Evolutionary conservation across 2,797 vertebrate genomes (phyloP), one percentile per base, ranked within the genome.

Genomic region (Cryptoblepharus egeriae): DNA sequence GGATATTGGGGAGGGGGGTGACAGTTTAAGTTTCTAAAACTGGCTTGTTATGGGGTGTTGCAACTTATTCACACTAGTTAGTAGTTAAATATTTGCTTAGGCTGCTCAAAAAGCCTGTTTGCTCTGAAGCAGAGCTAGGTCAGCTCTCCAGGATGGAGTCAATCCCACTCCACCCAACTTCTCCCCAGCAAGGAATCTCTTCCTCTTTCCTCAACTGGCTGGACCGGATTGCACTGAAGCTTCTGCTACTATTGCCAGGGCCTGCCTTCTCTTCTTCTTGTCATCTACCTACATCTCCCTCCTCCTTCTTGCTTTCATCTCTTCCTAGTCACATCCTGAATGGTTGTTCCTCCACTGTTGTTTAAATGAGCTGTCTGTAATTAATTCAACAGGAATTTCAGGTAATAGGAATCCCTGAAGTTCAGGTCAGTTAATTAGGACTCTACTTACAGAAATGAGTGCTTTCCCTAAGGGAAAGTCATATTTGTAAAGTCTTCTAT

Each of bases 151-250:
- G 64, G 49, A 86, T 37, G 63, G 61, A 86, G 72, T 88, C 90
- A n/a, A 57, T 78, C 68, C 39, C 85, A 86, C 91, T 88, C 90
- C 88, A 90, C 91, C 91, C 89, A 35, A 73, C 58, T 82, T 90
- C 86, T 88, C 68, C 90, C 90, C 35, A 92, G 88, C 91, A 92
- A 92, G 92, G 92, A 92, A 92, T 90, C 92, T 92, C 91, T 92
- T 94, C 88, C 89, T 75, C 35, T 42, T 90, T 89, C 88, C 87
- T 70, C 37, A 90, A 91, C 93, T 87, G 75, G 93, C 93, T 87
- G 0, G 4, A 90, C 93, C 87, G 86, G 89, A 91, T 93, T 77
- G 3, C 79, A 89, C 63, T 84, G 52, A 74, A 74, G 63, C 82
- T 67, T 84, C 61, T 79, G 37, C 52, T 90, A 88, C 89, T 70